Evolutionary conservation across 1,140 invertebrate genomes (phyloP).

Genomic region (Drosophila varians): DNA sequence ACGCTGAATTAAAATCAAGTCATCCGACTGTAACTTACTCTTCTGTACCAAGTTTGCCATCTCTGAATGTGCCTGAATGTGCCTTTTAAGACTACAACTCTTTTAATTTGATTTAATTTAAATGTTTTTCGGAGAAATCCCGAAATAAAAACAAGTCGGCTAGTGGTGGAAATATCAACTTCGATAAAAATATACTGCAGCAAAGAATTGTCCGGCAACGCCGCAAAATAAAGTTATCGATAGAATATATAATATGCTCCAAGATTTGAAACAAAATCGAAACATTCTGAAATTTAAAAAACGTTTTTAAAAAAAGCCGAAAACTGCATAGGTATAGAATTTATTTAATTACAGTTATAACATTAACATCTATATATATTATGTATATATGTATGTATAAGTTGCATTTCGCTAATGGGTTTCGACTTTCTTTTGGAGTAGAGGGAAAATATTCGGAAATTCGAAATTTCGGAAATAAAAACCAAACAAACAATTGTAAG

Average conservation of each 20-base stretch:
- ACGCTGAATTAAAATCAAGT: background rate
- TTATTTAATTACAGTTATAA: constrained; percentile 81
- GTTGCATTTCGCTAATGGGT: constrained; percentile 71
- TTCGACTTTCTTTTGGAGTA: constrained; percentile 21
- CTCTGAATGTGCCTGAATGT: background rate
- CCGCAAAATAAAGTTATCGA: background rate
- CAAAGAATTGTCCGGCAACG: too few species aligned
- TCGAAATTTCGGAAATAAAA: constrained; percentile 7
- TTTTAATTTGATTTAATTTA: background rate
- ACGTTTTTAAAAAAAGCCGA: background rate
- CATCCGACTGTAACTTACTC: background rate
- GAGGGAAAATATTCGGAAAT: constrained; percentile 2
- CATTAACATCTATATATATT: constrained; percentile 81
- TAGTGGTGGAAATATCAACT: too few species aligned
- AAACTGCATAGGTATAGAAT: constrained; percentile 76
- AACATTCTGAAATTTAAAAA: too few species aligned
- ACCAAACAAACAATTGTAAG: constrained; percentile 44
- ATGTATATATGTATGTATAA: constrained; percentile 72
- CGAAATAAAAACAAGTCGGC: background rate
- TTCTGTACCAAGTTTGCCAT: constrained; percentile 6
- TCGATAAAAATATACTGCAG: too few species aligned
- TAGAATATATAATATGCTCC: background rate
- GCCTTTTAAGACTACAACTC: background rate
- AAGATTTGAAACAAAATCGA: too few species aligned
- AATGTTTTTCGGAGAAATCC: background rate